Conservation (phyloP, 2,888 invertebrate species). For the Napeogenes sylphis region DNA sequence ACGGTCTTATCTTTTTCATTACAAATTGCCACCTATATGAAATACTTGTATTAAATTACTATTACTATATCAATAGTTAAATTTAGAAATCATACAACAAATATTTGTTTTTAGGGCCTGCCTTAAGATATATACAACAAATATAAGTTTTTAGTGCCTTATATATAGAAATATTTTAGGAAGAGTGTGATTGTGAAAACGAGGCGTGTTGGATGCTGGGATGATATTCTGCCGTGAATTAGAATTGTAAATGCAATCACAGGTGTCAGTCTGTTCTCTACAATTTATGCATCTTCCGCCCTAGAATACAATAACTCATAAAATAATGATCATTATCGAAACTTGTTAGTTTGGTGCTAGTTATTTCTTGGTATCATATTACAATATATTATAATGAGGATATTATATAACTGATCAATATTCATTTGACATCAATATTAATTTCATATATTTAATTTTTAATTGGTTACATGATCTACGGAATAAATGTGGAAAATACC, state of each 20-base stretch:
- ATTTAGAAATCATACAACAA: too few relatives aligned
- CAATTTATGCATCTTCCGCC: conserved; percentile 73
- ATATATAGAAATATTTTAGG: too few relatives aligned
- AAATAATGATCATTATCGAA: conserved; percentile 42
- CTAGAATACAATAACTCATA: conserved; percentile 67
- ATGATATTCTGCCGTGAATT: conserved; percentile 70
- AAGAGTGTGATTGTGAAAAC: conserved; percentile 27
- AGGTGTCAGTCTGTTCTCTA: conserved; percentile 70
- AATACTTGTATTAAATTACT: conserved; percentile 2
- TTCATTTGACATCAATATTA: background rate
- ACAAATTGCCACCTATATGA: conserved; percentile 36
- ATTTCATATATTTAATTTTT: conserved; percentile 44
- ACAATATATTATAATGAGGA: background rate
- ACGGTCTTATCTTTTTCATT: conserved; percentile 59
- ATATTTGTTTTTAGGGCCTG: too few relatives aligned
- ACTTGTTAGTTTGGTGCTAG: conserved; percentile 54
- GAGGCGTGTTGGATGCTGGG: conserved; percentile 46
- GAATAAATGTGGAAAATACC: too few relatives aligned
- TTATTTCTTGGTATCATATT: conserved; percentile 30
- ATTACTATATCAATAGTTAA: background rate
- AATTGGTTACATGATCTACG: too few relatives aligned
- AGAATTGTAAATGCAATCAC: conserved; percentile 78
- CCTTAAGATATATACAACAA: too few relatives aligned
- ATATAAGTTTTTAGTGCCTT: too few relatives aligned
- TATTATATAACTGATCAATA: background rate